A percentile compares a stretch with the other conserved stretches of the same genome.
These are phyloP conservation scores for Geotrupes spiniger DNA, from an alignment of 2,888 invertebrate species.

Conservation along the genomic window DNA sequence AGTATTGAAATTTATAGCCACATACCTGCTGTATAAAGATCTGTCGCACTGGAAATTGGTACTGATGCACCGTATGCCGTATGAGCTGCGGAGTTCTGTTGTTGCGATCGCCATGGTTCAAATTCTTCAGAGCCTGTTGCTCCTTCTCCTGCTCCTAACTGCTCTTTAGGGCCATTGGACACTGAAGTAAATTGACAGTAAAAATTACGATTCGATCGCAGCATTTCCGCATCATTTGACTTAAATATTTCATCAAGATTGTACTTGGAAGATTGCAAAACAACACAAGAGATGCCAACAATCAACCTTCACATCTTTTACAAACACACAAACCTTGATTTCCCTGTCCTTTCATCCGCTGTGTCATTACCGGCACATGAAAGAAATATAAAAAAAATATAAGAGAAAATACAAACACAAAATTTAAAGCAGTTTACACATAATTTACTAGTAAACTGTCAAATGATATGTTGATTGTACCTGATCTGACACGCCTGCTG, in stretches of 20 bases:
- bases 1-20: not conserved
- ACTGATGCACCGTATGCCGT: constrained; percentile 50
- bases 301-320: not conserved
- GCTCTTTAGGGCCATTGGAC: constrained; percentile 77
- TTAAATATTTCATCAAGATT: no score
- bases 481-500: constrained; percentile 90
- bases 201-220: no score
- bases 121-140: constrained; percentile 58
- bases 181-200: constrained; percentile 47
- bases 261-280: no score
- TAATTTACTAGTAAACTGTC: constrained; percentile 39
- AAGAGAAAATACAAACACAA: constrained; percentile 34
- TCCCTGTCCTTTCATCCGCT: constrained; percentile 87
- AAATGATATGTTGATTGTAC: constrained; percentile 57
- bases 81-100: constrained; percentile 56
- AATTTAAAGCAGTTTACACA: constrained; percentile 35
- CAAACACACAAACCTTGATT: constrained; percentile 64
- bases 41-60: constrained; percentile 67
- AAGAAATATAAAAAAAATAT: constrained; percentile 53
- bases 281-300: no score
- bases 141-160: constrained; percentile 69
- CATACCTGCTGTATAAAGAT: constrained; percentile 64
- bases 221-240: no score
- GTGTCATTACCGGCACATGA: constrained; percentile 54
- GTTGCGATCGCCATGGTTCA: constrained; percentile 74